Conservation (phyloP, 2,888 invertebrate genomes). For the Zhuqinia jingwanae region DNA sequence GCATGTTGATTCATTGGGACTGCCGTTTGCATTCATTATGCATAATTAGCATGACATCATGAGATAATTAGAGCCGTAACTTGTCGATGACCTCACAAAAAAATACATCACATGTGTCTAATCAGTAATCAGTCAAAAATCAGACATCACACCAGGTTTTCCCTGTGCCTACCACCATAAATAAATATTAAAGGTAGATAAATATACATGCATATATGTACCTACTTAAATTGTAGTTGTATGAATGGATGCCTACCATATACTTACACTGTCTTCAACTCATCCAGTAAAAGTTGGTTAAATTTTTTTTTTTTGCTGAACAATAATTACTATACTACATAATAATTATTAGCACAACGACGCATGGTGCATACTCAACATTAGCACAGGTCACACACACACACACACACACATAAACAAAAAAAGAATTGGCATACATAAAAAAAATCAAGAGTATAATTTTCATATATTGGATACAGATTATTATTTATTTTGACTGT, state of each 20-base stretch:
- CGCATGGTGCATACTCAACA: too few relatives aligned
- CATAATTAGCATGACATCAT: constrained; percentile 37
- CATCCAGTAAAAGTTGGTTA: constrained; percentile 22
- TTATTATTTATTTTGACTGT: constrained; percentile 32
- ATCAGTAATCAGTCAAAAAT: too few relatives aligned
- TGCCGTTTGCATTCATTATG: constrained; percentile 24
- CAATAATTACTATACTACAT: too few relatives aligned
- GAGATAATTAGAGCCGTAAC: constrained; percentile 32
- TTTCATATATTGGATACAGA: constrained; percentile 14
- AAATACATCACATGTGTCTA: too few relatives aligned
- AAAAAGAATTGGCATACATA: constrained; percentile 9
- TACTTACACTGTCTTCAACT: neutral
- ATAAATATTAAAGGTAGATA: neutral
- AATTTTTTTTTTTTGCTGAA: too few relatives aligned
- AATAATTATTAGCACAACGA: too few relatives aligned
- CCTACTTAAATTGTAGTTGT: neutral
- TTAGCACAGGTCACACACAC: too few relatives aligned
- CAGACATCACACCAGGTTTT: constrained; percentile 28
- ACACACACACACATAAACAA: too few relatives aligned
- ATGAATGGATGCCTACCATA: too few relatives aligned
- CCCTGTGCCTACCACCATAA: neutral
- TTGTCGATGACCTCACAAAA: constrained; percentile 46
- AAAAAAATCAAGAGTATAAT: neutral
- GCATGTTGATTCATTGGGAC: constrained; percentile 30
- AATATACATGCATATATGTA: neutral